Conservation (phyloP, 2,113 vertebrate species). For the Jaculus jaculus region DNA sequence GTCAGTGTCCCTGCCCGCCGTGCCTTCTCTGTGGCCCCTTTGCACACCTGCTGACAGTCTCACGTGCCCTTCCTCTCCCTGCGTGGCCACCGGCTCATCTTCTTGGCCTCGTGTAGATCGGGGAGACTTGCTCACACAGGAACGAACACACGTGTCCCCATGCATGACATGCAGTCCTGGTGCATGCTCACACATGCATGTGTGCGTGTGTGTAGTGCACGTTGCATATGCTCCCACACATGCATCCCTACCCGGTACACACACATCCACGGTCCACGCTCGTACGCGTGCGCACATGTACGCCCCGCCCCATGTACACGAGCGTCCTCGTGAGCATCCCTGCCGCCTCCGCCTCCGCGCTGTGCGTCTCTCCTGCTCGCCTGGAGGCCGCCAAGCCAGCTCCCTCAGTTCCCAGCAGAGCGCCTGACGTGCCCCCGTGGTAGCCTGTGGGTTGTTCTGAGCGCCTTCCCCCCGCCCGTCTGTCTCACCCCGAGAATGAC, state of each 20-base stretch:
- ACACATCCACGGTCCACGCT: neutral
- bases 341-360: accelerated
- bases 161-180: too few relatives aligned
- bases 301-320: too few relatives aligned
- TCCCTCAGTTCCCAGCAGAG: neutral
- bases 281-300: neutral
- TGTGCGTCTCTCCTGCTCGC: neutral
- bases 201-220: neutral
- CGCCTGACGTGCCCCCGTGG: neutral
- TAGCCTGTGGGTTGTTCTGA: too few relatives aligned
- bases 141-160: neutral
- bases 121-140: neutral
- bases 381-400: neutral
- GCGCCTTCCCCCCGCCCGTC: too few relatives aligned
- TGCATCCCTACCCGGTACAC: too few relatives aligned
- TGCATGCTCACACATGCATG: neutral
- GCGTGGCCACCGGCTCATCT: neutral
- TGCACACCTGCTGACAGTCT: neutral
- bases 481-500: neutral
- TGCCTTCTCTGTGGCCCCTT: accelerated
- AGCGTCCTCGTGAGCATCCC: neutral
- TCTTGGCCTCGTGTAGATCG: neutral
- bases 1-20: constrained; percentile 84
- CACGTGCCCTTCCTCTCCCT: neutral
- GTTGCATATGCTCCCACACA: neutral